Conservation (phyloP, 1,140 invertebrate species). For the Musca domestica region DNA sequence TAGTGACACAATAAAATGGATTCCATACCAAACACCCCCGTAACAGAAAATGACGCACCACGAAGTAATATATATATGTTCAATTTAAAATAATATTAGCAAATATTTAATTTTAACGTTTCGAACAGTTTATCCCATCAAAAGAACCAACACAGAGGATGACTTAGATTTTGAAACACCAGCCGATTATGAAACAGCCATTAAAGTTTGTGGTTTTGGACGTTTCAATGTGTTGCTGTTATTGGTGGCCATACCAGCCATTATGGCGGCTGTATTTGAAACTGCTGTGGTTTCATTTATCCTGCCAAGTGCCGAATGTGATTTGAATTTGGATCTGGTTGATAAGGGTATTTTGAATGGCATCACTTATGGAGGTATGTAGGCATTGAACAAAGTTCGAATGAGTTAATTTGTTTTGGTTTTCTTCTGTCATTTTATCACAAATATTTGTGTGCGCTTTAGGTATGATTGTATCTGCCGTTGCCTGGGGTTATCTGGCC, state of each 20-base stretch:
- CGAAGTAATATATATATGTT: too few species aligned
- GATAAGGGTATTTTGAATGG: constrained; percentile 72
- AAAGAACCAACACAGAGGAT: neutral
- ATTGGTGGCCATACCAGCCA: constrained; percentile 61
- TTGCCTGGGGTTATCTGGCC: constrained; percentile 78
- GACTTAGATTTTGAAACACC: constrained; percentile 5
- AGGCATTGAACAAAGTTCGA: too few species aligned
- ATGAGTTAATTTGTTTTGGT: too few species aligned
- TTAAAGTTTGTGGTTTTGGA: constrained; percentile 62
- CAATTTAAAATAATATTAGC: too few species aligned
- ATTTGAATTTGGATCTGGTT: constrained; percentile 62
- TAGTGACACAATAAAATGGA: too few species aligned
- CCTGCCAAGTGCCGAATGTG: constrained; percentile 69
- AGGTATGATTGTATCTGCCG: constrained; percentile 78
- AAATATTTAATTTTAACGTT: too few species aligned
- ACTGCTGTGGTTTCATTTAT: constrained; percentile 50
- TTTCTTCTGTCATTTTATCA: neutral
- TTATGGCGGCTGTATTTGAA: neutral
- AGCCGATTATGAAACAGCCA: constrained; percentile 64
- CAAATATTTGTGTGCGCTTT: constrained; percentile 12
- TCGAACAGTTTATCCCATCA: too few species aligned
- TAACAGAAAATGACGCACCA: too few species aligned
- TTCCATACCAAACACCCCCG: too few species aligned
- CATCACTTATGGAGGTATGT: constrained; percentile 64
- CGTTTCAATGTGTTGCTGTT: constrained; percentile 67